Percentiles rank a stretch among this genome's conserved stretches.
These are phyloP conservation scores for Euwallacea similis DNA, from an alignment of 1,140 invertebrate genomes.

Conservation along the genomic window DNA sequence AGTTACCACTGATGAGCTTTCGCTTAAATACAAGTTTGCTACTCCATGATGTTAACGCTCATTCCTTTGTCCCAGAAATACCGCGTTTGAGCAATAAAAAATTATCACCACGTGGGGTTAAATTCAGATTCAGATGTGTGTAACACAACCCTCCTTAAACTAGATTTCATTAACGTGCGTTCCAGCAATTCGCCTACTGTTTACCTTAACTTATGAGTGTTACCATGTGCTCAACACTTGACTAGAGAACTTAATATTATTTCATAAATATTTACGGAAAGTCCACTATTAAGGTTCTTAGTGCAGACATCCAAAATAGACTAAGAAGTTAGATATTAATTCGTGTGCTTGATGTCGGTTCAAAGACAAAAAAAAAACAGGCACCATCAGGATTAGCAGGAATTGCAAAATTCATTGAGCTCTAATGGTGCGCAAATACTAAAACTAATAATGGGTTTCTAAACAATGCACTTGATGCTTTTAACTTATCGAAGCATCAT, in stretches of 20 bases:
- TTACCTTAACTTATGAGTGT: constrained; percentile 33
- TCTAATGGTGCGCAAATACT: not conserved
- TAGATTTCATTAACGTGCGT: not conserved
- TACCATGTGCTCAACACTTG: constrained; percentile 37
- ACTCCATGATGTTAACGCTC: too few species aligned
- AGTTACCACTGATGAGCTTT: too few species aligned
- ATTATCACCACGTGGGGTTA: not conserved
- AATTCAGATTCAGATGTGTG: not conserved
- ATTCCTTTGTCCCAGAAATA: too few species aligned
- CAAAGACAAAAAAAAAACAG: not conserved
- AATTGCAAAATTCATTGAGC: constrained; percentile 3
- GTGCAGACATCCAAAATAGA: constrained; percentile 27
- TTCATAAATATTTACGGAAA: constrained; percentile 35
- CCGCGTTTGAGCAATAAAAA: too few species aligned
- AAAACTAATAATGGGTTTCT: constrained; percentile 4
- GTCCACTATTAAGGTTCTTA: constrained; percentile 34
- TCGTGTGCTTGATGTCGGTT: not conserved
- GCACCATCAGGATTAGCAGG: not conserved
- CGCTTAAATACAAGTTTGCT: too few species aligned
- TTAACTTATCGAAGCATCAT: constrained; percentile 34
- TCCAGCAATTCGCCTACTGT: constrained; percentile 28
- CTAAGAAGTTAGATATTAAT: not conserved
- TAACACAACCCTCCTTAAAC: not conserved
- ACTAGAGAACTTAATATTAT: constrained; percentile 35
- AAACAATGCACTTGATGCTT: constrained; percentile 33